Percentiles rank a stretch among this genome's conserved stretches.
These are phyloP conservation scores for Columba janthina DNA, from an alignment of 2,113 vertebrate genomes.

Conservation along the genomic window DNA sequence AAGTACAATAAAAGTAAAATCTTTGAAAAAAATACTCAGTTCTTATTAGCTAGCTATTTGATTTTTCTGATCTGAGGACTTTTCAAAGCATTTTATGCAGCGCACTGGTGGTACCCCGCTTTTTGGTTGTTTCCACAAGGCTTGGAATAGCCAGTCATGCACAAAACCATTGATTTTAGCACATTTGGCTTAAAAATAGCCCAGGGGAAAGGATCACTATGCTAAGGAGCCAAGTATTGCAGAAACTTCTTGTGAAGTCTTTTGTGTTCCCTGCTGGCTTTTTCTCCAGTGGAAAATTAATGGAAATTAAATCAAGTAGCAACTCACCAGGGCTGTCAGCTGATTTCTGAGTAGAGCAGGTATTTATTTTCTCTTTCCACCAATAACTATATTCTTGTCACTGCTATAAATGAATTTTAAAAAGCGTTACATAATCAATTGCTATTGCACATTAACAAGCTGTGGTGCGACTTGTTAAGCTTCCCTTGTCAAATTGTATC, in stretches of 20 bases:
- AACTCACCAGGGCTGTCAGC: not conserved
- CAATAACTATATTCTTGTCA: not conserved
- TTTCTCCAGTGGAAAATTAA: constrained; percentile 23
- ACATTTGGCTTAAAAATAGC: not conserved
- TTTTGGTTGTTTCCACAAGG: not conserved
- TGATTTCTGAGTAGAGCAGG: constrained; percentile 17
- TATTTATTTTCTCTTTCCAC: constrained; percentile 46
- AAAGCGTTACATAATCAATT: not conserved
- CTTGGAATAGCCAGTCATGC: not conserved
- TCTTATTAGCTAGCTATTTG: not conserved
- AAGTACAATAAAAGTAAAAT: not conserved
- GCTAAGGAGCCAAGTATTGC: not conserved
- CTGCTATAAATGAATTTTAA: not conserved
- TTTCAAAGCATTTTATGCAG: not conserved
- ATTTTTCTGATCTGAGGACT: not conserved
- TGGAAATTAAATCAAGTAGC: constrained; percentile 27
- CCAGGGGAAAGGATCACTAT: not conserved
- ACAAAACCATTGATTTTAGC: not conserved
- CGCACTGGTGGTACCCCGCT: not conserved
- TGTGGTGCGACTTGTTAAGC: not conserved
- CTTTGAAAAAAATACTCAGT: not conserved
- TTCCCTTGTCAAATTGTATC: not conserved
- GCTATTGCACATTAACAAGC: not conserved
- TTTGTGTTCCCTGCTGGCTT: not conserved
- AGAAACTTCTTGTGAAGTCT: not conserved